Conservation (phyloP, 2,113 vertebrate species). For the Calypte anna region DNA sequence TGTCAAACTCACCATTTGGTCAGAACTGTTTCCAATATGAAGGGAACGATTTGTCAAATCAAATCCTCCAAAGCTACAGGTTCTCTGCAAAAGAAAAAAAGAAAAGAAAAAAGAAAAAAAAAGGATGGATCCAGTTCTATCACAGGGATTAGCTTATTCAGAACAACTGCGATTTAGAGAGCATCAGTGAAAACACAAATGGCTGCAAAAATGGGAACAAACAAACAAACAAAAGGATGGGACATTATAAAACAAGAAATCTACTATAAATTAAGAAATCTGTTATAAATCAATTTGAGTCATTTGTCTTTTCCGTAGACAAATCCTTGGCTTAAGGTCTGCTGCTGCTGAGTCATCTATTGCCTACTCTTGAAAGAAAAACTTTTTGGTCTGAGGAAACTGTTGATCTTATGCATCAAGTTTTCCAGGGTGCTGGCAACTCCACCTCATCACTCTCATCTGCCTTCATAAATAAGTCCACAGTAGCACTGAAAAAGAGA, state of each 20-base stretch:
- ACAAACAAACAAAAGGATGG: slow-evolving; percentile 59
- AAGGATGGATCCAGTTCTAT: neutral
- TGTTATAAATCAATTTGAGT: slow-evolving; percentile 29
- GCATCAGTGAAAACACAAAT: slow-evolving; percentile 52
- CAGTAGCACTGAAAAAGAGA: neutral
- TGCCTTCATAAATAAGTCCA: neutral
- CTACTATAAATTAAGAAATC: slow-evolving; percentile 60
- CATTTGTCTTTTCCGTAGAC: slow-evolving; percentile 21
- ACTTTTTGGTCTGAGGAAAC: slow-evolving; percentile 3
- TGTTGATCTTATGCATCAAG: slow-evolving; percentile 1
- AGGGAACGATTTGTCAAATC: slow-evolving; percentile 94
- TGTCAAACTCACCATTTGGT: slow-evolving; percentile 84
- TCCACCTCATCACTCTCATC: neutral
- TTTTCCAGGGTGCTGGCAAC: slow-evolving; percentile 40
- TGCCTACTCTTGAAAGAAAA: neutral
- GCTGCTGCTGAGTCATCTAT: slow-evolving; percentile 39
- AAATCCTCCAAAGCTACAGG: slow-evolving; percentile 97
- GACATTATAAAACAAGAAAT: slow-evolving; percentile 57
- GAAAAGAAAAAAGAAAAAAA: neutral
- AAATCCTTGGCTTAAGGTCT: slow-evolving; percentile 19
- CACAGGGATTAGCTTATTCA: neutral
- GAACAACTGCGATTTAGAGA: neutral
- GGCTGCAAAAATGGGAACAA: slow-evolving; percentile 58
- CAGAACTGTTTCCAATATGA: slow-evolving; percentile 86
- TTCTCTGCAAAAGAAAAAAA: slow-evolving; percentile 83